Base-by-base conservation (phyloP, 2,113 vertebrate species). In the Gambusia holbrooki region DNA sequence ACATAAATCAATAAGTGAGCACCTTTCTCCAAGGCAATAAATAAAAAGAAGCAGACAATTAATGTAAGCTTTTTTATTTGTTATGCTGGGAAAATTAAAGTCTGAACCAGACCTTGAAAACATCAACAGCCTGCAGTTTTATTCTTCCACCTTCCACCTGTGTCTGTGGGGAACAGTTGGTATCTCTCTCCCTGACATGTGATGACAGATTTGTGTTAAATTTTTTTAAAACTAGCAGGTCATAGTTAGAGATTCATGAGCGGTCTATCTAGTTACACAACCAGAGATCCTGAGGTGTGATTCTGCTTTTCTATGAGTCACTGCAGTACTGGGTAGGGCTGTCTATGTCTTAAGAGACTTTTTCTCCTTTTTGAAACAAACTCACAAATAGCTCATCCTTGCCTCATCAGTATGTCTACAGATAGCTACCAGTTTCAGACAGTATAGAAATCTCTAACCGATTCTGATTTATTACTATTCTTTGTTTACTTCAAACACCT, bases 251-350 rank as follows among this genome's bases (percentile, higher is more conserved):
- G 66, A 76, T 71, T 48, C 70, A 75, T 84, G 70, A 1, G 45
- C 9, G 14, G 8, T 68, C 29, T 65, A 32, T 63, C 3, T 32
- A 22, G 60, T 67, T 75, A n/a, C 15, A 78, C n/a, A 13, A 37
- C 12, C 61, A n/a, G 3, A 65, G 22, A 15, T 42, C 69, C 69
- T 61, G 27, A 73, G 27, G 62, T 30, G 63, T 63, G 51, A 58
- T 25, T 25, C 22, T 69, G 42, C 29, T 73, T 25, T 42, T 84
- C 61, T 82, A n/a, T 74, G 73, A 83, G 45, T 83, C 74, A 77
- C 28, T 66, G 76, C 42, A 68, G 74, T 42, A 35, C 30, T 5
- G 33, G 63, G 29, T 12, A 1, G 61, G 60, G 48, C 58, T 73
- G 40, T 1, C 29, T 27, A 25, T 42, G n/a, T 73, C 42, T 73